Evolutionary conservation across 2,113 vertebrate genomes (phyloP).

Genomic region (Corydoras maculifer): DNA sequence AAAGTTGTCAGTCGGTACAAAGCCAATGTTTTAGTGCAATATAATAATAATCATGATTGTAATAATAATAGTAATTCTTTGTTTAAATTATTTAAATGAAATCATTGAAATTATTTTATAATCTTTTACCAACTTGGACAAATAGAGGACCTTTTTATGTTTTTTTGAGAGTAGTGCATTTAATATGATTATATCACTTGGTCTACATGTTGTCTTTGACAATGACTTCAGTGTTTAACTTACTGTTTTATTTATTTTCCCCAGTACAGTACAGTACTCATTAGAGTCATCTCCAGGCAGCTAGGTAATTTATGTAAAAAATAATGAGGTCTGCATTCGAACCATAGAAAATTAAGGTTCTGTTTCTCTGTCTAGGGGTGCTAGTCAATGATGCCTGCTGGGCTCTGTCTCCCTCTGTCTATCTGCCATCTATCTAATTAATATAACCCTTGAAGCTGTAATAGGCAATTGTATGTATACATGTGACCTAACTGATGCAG

Average conservation of each 20-base stretch:
- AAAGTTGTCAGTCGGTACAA: no score
- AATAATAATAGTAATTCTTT: no score
- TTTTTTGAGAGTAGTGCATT: slow-evolving; percentile 1
- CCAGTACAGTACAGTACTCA: background rate
- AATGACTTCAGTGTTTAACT: background rate
- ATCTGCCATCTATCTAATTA: background rate
- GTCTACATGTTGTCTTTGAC: slow-evolving; percentile 8
- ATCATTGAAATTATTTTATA: no score
- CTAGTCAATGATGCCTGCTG: background rate
- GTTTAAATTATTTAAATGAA: no score
- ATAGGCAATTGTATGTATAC: no score
- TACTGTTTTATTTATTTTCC: background rate
- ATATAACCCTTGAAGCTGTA: background rate
- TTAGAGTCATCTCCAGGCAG: background rate
- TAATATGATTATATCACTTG: slow-evolving; percentile 7
- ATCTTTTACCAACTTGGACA: no score
- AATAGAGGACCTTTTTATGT: background rate
- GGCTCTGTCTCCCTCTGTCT: background rate
- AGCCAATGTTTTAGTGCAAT: no score
- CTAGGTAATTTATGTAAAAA: background rate
- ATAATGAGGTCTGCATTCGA: background rate
- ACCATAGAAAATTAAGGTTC: background rate
- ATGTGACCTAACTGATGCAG: no score
- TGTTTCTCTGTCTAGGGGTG: background rate
- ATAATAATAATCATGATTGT: no score